Base-by-base conservation (phyloP, 2,888 invertebrate species). In the Nasonia oneida region DNA sequence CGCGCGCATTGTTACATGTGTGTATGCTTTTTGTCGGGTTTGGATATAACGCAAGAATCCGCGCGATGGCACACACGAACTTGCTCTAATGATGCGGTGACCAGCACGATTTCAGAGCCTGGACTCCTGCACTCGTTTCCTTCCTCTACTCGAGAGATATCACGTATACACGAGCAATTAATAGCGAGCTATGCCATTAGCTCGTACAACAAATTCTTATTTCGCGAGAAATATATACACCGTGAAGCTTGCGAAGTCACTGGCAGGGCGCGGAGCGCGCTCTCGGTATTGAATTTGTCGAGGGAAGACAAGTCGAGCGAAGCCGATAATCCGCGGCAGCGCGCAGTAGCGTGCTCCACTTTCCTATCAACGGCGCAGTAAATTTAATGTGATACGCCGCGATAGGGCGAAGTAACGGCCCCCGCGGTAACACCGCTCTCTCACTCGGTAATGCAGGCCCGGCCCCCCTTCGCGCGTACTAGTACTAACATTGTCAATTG, bases 351-450 rank as follows among this genome's bases (percentile, higher is more conserved):
- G 89, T 90, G 90, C 88, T 90, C 91, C 89, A 90, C 89, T 91
- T 90, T 90, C 90, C 91, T 92, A 91, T 92, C 91, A 90, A 90
- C 89, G 89, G 87, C 89, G 91, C 90, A 90, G 90, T 92, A 91
- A 92, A 92, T 91, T 91, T 91, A 92, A 92, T 91, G 91, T 89
- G 90, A 91, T 89, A 89, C 89, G 88, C 84, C 86, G 78, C 88
- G 91, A 92, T 91, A 91, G 89, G 87, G 73, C 67, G 87, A 88
- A 87, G 81, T 86, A 87, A 83, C 81, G 89, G 87, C 86, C 84
- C 82, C 87, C 86, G 83, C 76, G 87, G 88, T 86, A 89, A 87
- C 86, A 84, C 81, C 87, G 86, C 57, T 2, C 18, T 57, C n/a
- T 57, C 37, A 37, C 57, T 61, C 23, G 89, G 89, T 90, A 91